phyloP scores from a whole-genome alignment of 2,888 invertebrate genomes.

The Hedychridium roseum region DNA sequence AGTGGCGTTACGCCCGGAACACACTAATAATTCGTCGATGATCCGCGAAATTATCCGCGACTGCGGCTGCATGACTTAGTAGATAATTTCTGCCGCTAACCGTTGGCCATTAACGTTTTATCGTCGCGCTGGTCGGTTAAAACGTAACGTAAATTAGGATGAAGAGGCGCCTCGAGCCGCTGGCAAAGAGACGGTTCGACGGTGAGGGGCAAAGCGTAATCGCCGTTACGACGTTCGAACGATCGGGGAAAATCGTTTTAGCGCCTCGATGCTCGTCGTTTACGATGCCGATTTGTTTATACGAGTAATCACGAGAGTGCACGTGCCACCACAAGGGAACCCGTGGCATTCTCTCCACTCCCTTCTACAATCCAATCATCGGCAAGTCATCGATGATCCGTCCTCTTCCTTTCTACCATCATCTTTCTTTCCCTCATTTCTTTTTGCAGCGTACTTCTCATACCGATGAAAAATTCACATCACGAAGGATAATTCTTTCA shows the following conservation, averaged over 20 bases:
- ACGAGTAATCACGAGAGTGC: slow-evolving; percentile 14
- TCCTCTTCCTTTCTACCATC: slow-evolving; percentile 1
- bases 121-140: not conserved
- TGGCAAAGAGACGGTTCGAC: no score
- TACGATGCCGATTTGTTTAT: slow-evolving; percentile 14
- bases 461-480: no score
- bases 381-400: not conserved
- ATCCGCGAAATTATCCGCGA: not conserved
- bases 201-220: no score
- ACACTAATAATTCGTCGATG: slow-evolving; percentile 1
- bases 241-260: no score
- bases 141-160: not conserved
- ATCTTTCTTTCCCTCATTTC: not conserved
- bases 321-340: slow-evolving; percentile 7
- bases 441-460: no score
- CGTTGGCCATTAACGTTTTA: not conserved
- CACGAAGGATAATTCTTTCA: no score
- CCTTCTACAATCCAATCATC: not conserved
- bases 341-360: slow-evolving; percentile 4
- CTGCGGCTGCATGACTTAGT: not conserved
- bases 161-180: not conserved
- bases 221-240: no score
- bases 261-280: slow-evolving; percentile 11
- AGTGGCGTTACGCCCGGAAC: no score
- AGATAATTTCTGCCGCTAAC: not conserved